These are phyloP conservation scores for Cheirogaleus major DNA, from an alignment of 2,797 vertebrate species.

Conservation along the genomic window DNA sequence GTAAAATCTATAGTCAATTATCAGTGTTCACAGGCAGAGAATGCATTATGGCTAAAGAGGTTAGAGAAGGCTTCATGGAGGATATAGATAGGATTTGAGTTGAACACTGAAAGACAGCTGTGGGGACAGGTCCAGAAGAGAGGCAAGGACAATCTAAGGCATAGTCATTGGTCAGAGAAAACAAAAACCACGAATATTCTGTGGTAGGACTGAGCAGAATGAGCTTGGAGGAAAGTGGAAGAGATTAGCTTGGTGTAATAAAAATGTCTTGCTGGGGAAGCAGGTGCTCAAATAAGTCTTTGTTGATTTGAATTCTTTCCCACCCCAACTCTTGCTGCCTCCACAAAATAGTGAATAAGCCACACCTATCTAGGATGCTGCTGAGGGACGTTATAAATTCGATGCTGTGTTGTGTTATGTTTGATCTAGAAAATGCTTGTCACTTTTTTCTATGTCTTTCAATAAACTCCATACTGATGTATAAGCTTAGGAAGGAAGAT, in stretches of 20 bases:
- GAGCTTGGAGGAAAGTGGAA: background rate
- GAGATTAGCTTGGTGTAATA: background rate
- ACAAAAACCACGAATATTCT: background rate
- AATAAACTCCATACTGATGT: background rate
- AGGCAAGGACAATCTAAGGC: background rate
- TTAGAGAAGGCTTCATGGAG: background rate
- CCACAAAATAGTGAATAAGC: background rate
- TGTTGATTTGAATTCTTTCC: constrained; percentile 19
- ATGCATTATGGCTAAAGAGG: background rate
- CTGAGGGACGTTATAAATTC: background rate
- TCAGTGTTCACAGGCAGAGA: background rate
- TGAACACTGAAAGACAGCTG: background rate
- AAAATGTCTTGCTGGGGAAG: background rate
- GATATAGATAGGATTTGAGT: background rate
- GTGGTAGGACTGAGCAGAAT: background rate
- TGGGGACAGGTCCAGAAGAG: background rate
- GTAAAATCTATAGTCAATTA: background rate
- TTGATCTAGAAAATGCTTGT: constrained; percentile 9
- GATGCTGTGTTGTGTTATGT: background rate
- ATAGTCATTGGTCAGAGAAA: background rate
- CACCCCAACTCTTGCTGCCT: background rate
- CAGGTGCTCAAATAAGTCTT: background rate
- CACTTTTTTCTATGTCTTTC: background rate
- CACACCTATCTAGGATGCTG: background rate
- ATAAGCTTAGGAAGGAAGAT: background rate